These are phyloP conservation scores for Drosophila kokeensis DNA, from an alignment of 2,888 invertebrate species.

Conservation along the genomic window DNA sequence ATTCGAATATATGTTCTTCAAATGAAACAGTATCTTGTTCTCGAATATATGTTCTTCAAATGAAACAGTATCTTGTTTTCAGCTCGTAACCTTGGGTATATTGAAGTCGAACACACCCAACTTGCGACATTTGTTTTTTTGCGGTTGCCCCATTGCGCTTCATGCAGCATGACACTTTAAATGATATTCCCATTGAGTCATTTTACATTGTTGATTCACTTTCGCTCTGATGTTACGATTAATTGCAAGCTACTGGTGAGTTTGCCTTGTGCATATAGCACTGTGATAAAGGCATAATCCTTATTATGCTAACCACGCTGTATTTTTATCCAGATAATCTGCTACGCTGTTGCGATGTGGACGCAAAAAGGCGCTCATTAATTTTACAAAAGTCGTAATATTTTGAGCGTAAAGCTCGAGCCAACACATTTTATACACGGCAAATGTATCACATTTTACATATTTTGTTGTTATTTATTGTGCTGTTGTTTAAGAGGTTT, in stretches of 20 bases:
- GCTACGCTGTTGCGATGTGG: neutral
- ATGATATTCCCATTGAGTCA: constrained; percentile 9
- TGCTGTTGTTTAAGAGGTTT: constrained; percentile 3
- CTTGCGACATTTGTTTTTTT: too few species aligned
- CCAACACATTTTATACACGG: constrained; percentile 1
- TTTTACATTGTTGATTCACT: constrained; percentile 12
- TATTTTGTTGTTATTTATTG: constrained; percentile 12
- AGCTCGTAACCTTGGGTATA: neutral
- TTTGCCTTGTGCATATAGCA: neutral
- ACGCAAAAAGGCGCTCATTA: constrained; percentile 15
- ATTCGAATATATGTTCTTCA: neutral
- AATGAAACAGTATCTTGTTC: neutral
- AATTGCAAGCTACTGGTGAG: neutral
- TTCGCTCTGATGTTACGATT: neutral
- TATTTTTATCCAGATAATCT: constrained; percentile 26
- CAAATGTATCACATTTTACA: constrained; percentile 27
- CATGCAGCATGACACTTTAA: neutral
- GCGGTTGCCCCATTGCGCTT: neutral
- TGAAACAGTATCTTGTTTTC: neutral
- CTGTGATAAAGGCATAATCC: neutral
- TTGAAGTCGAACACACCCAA: neutral
- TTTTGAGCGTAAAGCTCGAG: neutral
- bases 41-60: neutral
- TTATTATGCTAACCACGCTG: neutral
- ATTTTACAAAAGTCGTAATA: constrained; percentile 24